Conservation (phyloP, 2,888 invertebrate species). For the Calameuta filiformis region DNA sequence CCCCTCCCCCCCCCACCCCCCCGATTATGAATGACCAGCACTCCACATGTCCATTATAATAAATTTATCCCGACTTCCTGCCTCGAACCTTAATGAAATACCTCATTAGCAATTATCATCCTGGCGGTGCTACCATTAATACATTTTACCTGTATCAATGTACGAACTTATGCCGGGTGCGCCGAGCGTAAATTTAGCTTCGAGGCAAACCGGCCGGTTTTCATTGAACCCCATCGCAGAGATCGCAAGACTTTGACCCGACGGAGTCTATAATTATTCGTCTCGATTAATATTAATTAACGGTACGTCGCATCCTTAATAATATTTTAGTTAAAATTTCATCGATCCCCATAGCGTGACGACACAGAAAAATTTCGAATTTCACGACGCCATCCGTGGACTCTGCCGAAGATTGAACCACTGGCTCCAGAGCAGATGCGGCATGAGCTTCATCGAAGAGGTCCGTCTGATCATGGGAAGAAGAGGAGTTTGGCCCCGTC, state of each 20-base stretch:
- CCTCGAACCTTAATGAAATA: not conserved
- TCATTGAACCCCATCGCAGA: not conserved
- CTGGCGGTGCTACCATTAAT: not conserved
- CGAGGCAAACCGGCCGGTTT: not conserved
- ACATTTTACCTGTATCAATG: not conserved
- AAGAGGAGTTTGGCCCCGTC: constrained; percentile 54
- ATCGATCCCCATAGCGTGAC: not conserved
- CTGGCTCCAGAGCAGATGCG: not conserved
- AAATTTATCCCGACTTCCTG: not conserved
- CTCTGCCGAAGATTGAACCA: not conserved
- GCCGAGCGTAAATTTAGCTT: not conserved
- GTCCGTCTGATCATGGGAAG: constrained; percentile 38
- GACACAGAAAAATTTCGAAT: no score
- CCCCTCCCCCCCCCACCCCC: not conserved
- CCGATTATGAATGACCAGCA: not conserved
- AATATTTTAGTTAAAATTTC: not conserved
- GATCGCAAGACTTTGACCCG: not conserved
- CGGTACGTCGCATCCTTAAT: not conserved
- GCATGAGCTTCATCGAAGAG: constrained; percentile 51
- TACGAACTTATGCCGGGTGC: not conserved
- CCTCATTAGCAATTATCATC: not conserved
- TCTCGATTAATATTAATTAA: not conserved
- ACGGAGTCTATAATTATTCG: not conserved
- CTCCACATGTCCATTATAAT: not conserved
- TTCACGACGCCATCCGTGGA: not conserved